phyloP scores from a whole-genome alignment of 2,113 vertebrate genomes.

The Uropsilus gracilis region DNA sequence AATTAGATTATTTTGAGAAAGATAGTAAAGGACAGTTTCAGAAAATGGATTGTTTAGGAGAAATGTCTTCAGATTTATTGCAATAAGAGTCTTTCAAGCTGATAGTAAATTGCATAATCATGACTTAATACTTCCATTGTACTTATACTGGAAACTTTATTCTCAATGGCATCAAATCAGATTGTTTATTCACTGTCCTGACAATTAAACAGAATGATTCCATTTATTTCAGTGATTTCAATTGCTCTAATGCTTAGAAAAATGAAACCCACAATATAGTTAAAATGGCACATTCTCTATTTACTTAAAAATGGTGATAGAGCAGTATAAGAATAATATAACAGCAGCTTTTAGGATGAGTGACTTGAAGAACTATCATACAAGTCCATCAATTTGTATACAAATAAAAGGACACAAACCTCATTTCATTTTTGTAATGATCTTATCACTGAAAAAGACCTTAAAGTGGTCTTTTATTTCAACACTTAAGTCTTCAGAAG shows the following conservation, averaged over 20 bases:
- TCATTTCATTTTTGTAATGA: neutral
- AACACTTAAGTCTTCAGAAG: neutral
- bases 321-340: neutral
- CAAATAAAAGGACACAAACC: neutral
- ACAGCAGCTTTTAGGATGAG: neutral
- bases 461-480: neutral
- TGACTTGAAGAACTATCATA: neutral
- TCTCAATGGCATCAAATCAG: neutral
- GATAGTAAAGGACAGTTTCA: neutral
- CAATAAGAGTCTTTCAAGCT: slow-evolving; percentile 29
- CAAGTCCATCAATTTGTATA: neutral
- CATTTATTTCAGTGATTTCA: neutral
- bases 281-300: neutral
- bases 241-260: neutral
- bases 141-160: neutral
- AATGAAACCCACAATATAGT: neutral
- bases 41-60: neutral
- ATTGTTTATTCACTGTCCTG: neutral
- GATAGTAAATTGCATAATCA: neutral
- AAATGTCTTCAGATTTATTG: slow-evolving; percentile 47
- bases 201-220: neutral
- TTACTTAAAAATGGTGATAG: neutral
- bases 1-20: neutral
- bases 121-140: neutral
- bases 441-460: neutral